Percentiles rank a stretch among this genome's conserved stretches.
These are phyloP conservation scores for Daphoenositta chrysoptera DNA, from an alignment of 2,113 vertebrate genomes.

Conservation along the genomic window DNA sequence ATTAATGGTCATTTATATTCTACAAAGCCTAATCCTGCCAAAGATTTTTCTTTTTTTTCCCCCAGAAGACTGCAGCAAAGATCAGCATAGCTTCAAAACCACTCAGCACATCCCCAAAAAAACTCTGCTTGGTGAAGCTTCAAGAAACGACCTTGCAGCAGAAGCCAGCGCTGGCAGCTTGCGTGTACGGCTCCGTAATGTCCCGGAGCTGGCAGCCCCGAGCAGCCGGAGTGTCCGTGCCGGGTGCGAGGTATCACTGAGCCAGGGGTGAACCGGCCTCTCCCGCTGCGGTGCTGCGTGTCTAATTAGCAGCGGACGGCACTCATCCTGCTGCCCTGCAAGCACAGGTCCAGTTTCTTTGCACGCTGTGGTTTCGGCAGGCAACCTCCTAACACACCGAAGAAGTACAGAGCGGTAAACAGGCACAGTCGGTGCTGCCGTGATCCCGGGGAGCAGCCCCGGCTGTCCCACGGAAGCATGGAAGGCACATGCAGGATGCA, in stretches of 20 bases:
- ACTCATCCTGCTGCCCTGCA: background rate
- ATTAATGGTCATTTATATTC: slow-evolving; percentile 32
- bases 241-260: rapidly evolving
- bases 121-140: background rate
- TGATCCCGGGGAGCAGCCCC: background rate
- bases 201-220: background rate
- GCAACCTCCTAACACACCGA: background rate
- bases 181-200: background rate
- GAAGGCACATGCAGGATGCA: background rate
- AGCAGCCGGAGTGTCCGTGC: background rate
- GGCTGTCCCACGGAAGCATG: background rate
- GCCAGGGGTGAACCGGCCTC: background rate
- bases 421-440: background rate
- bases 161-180: background rate
- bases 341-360: background rate
- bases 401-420: background rate
- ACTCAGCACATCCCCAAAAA: background rate
- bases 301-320: background rate
- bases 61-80: background rate
- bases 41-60: background rate
- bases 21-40: background rate
- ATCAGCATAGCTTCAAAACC: background rate
- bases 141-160: background rate
- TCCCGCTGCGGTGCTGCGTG: background rate
- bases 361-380: background rate